Conservation (phyloP, 2,797 vertebrate genomes). For the Sandelia bainsii region DNA sequence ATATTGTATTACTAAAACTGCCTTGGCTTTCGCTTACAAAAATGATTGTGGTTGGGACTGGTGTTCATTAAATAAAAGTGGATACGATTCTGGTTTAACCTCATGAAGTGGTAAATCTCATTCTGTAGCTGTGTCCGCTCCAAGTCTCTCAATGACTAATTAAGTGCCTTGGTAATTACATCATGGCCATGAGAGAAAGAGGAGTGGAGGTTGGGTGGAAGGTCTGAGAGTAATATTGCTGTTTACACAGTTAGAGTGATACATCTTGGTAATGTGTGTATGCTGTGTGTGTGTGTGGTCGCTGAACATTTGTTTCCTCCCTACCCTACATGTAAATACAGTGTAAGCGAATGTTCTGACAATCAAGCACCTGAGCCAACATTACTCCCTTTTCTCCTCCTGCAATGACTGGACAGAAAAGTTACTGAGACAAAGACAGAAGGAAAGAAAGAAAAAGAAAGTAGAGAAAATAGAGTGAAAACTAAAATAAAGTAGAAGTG, state of each 20-base stretch:
- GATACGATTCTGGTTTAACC: constrained; percentile 37
- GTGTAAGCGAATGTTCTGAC: constrained; percentile 69
- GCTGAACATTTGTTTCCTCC: constrained; percentile 70
- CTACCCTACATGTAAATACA: constrained; percentile 68
- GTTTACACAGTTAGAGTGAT: constrained; percentile 72
- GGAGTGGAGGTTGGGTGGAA: constrained; percentile 55
- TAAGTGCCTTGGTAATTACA: constrained; percentile 76
- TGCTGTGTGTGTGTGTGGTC: constrained; percentile 66
- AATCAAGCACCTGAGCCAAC: constrained; percentile 79
- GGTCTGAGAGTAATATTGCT: constrained; percentile 68
- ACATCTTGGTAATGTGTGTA: constrained; percentile 61
- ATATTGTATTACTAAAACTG: constrained; percentile 43
- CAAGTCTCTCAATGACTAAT: constrained; percentile 69
- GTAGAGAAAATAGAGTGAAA: constrained; percentile 10
- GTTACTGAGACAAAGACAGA: constrained; percentile 44
- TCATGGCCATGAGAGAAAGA: constrained; percentile 67
- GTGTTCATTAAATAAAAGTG: constrained; percentile 43
- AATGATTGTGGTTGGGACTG: constrained; percentile 41
- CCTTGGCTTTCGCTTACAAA: constrained; percentile 26
- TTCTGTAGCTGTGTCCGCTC: constrained; percentile 41
- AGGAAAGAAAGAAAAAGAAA: constrained; percentile 10
- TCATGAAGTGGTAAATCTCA: constrained; percentile 53
- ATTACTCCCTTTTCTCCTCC: constrained; percentile 69
- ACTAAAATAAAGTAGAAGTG: constrained; percentile 7
- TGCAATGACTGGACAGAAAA: constrained; percentile 37